Base-by-base conservation (phyloP, 2,113 vertebrate species). In the Crypturellus undulatus region DNA sequence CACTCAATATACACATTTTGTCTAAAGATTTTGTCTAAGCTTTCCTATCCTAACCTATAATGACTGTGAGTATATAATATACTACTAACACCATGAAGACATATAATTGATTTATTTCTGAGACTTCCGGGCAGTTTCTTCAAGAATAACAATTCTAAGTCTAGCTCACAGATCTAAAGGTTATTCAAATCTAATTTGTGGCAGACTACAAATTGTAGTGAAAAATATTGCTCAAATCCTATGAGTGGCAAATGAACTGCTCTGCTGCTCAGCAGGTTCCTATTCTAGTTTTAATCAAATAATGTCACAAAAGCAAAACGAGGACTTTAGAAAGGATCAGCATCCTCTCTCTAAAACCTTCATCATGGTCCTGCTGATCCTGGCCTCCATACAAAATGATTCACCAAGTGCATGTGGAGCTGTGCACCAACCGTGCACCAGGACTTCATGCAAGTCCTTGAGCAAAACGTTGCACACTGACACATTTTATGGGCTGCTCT, bases 361-460 rank as follows among this genome's bases (percentile, higher is more conserved):
- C 45, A 32, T 34, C 8, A 3, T 0, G 1, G 71, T 21, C 63
- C 43, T 65, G 34, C 24, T 18, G 40, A 68, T 52, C 14, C 45
- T 0, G 0, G 40, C 17, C 22, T 40, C 42, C 10, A 10, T 82
- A 22, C 14, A 32, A 79, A 90, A 68, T 0, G 9, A 59, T 40
- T 70, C 0, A 2, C 72, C 1, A 14, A 38, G 45, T 1, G 16
- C 49, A 34, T 52, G 26, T 17, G 40, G 16, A 22, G 79, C 92
- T 2, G 6, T 1, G 4, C 2, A 7, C 59, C 7, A 8, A 71
- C 85, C 4, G 68, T 19, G 82, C 78, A 38, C 38, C 38, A 38
- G 38, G 38, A 38, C 75, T 79, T 95, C 12, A 43, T 12, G n/a
- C 68, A 96, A 96, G 73, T 92, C 71, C 86, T 73, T 47, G 7